Evolutionary conservation across 2,113 vertebrate genomes (phyloP).

Genomic region (Quiscalus mexicanus): DNA sequence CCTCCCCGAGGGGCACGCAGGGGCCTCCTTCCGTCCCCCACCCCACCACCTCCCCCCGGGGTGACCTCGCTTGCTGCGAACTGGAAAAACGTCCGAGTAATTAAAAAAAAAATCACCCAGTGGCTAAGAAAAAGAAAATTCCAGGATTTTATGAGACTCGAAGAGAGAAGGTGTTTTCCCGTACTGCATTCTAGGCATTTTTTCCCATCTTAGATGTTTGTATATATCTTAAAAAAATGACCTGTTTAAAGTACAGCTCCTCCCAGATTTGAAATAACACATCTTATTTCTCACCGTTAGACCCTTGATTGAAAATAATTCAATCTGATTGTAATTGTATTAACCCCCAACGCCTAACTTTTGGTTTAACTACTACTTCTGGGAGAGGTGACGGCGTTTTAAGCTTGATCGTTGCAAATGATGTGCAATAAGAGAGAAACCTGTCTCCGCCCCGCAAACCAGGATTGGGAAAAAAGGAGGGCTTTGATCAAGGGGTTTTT

Average conservation of each 20-base stretch:
- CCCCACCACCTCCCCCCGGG: too few relatives aligned
- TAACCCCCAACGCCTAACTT: not conserved
- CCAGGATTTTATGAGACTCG: not conserved
- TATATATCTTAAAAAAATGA: not conserved
- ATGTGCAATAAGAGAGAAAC: not conserved
- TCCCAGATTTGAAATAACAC: not conserved
- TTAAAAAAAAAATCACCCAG: not conserved
- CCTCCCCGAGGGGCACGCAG: not conserved
- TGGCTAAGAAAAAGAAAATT: not conserved
- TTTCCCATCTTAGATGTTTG: fast-evolving
- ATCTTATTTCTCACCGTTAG: not conserved
- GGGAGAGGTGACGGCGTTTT: constrained; percentile 1
- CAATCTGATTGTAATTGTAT: not conserved
- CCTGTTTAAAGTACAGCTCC: not conserved
- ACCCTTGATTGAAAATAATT: not conserved
- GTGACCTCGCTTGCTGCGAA: not conserved
- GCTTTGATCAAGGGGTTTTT: not conserved
- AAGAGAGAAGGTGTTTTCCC: not conserved
- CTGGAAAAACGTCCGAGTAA: not conserved
- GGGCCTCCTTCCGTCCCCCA: not conserved
- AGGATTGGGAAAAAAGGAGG: constrained; percentile 19
- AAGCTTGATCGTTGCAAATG: constrained; percentile 5
- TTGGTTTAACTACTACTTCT: not conserved
- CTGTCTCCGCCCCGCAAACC: constrained; percentile 31
- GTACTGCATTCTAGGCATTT: not conserved